Conservation (phyloP, 2,113 vertebrate species). For the Forbesichthys agassizii region DNA sequence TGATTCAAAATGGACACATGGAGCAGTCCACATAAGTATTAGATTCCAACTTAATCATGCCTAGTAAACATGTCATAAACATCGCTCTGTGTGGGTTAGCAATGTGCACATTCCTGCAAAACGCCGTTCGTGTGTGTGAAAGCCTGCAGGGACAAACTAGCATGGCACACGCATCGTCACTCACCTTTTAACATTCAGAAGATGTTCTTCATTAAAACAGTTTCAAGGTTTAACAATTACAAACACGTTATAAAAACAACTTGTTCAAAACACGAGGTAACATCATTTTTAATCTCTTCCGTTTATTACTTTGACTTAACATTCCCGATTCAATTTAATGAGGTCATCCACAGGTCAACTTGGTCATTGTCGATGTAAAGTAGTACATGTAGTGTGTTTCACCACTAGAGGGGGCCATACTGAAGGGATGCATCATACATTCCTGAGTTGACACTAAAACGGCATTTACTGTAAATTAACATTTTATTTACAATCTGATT, state of each 20-base stretch:
- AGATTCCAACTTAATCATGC: not conserved
- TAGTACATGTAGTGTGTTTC: not conserved
- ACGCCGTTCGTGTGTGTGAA: not conserved
- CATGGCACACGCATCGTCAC: slow-evolving; percentile 9
- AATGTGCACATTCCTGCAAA: not conserved
- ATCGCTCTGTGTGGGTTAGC: not conserved
- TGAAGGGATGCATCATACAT: not conserved
- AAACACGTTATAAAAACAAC: not conserved
- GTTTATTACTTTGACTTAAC: not conserved
- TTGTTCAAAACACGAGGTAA: too few species aligned
- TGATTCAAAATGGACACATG: not conserved
- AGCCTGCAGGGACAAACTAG: not conserved
- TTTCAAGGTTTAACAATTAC: not conserved
- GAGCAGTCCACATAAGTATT: not conserved
- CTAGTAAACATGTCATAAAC: slow-evolving; percentile 1
- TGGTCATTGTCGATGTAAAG: slow-evolving; percentile 13
- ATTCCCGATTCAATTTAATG: not conserved
- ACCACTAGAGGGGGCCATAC: not conserved
- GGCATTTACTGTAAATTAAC: not conserved
- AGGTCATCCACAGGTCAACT: slow-evolving; percentile 37
- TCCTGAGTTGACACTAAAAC: too few species aligned
- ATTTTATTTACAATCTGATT: not conserved
- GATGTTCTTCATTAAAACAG: not conserved
- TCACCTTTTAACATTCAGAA: slow-evolving; percentile 31
- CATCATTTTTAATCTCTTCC: not conserved